phyloP scores from a whole-genome alignment of 2,797 vertebrate species.

The Chelon auratus region DNA sequence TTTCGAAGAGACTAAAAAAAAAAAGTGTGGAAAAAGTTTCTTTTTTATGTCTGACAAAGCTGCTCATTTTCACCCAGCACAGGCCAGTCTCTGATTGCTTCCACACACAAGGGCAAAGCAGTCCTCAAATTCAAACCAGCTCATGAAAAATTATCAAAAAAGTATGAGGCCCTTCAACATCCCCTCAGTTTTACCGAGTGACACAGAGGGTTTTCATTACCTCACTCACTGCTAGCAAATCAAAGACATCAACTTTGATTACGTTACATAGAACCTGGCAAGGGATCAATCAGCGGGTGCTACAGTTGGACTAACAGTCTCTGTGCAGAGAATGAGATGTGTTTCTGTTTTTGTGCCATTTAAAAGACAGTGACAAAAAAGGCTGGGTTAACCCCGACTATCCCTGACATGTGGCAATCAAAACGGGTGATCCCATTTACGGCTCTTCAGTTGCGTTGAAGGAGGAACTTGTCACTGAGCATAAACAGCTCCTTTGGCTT shows the following conservation, averaged over 20 bases:
- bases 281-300: conserved; percentile 67
- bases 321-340: conserved; percentile 50
- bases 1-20: conserved; percentile 7
- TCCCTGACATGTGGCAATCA: conserved; percentile 52
- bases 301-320: conserved; percentile 64
- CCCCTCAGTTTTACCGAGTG: conserved; percentile 62
- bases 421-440: conserved; percentile 40
- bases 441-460: conserved; percentile 59
- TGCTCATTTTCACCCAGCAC: conserved; percentile 52
- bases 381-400: conserved; percentile 22
- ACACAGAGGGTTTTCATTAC: conserved; percentile 80
- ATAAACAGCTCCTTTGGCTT: conserved; percentile 74
- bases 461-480: conserved; percentile 69
- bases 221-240: conserved; percentile 68
- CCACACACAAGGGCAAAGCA: conserved; percentile 62
- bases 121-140: conserved; percentile 73
- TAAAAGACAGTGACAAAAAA: conserved; percentile 26
- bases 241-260: conserved; percentile 74
- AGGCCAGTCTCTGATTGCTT: conserved; percentile 53
- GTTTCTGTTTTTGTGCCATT: conserved; percentile 50
- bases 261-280: conserved; percentile 71
- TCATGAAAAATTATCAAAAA: conserved; percentile 74
- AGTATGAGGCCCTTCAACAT: conserved; percentile 68
- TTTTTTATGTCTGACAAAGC: conserved; percentile 7
- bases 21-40: conserved; percentile 4